These are phyloP conservation scores for Serranus cabrilla DNA, from an alignment of 2,797 vertebrate species.

Conservation along the genomic window DNA sequence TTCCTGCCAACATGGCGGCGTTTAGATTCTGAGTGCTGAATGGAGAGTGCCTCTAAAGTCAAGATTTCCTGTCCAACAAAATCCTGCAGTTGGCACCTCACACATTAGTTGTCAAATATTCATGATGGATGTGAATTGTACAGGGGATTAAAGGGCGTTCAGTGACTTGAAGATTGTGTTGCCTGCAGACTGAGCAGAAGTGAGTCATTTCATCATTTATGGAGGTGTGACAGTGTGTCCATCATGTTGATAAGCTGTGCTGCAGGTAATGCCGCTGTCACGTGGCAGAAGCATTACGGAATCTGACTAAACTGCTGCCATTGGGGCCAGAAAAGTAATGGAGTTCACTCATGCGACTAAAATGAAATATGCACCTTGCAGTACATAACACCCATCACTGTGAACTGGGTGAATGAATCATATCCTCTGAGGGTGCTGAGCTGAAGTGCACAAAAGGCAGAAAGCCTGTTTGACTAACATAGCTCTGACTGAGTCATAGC, in stretches of 20 bases:
- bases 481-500: constrained; percentile 63
- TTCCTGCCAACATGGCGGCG: no score
- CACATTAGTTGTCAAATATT: not conserved
- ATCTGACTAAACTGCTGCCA: not conserved
- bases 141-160: not conserved
- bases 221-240: constrained; percentile 1
- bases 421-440: constrained; percentile 41
- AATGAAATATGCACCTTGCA: constrained; percentile 36
- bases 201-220: not conserved
- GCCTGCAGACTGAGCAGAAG: not conserved
- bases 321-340: not conserved
- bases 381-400: constrained; percentile 12
- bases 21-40: no score
- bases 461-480: constrained; percentile 39
- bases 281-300: not conserved
- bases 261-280: constrained; percentile 6
- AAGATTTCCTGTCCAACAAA: not conserved
- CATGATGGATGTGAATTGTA: not conserved
- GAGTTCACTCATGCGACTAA: constrained; percentile 21
- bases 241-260: not conserved
- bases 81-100: not conserved
- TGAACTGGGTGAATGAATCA: constrained; percentile 58
- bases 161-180: not conserved
- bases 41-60: not conserved
- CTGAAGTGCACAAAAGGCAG: constrained; percentile 32